A percentile compares a stretch with the other conserved stretches of the same genome.
phyloP scores from a whole-genome alignment of 2,797 vertebrate species.

The Micromesistius poutassou region DNA sequence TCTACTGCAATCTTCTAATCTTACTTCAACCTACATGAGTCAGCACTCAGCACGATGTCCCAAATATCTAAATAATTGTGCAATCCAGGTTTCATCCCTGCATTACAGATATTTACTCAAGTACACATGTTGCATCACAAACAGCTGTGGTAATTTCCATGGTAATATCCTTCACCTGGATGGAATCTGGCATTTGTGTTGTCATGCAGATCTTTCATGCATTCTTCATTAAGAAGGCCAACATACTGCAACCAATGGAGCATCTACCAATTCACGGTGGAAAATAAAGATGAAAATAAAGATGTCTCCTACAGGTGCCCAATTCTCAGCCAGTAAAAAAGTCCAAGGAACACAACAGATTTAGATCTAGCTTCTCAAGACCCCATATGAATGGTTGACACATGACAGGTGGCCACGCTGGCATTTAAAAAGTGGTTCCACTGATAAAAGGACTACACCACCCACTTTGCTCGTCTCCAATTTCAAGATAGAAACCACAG shows the following conservation, averaged over 20 bases:
- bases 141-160: not conserved
- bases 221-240: not conserved
- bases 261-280: not conserved
- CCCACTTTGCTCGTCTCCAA: not conserved
- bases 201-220: not conserved
- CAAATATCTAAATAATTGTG: not conserved
- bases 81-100: not conserved
- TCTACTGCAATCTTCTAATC: too few species aligned
- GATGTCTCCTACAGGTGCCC: not conserved
- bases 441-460: not conserved
- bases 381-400: not conserved
- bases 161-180: not conserved
- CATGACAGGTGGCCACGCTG: not conserved
- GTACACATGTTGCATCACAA: not conserved
- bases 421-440: not conserved
- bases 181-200: not conserved
- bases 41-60: not conserved
- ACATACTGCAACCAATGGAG: not conserved
- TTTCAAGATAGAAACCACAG: not conserved
- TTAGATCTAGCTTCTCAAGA: not conserved
- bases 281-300: too few species aligned
- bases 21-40: not conserved
- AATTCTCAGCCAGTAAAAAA: not conserved
- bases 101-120: not conserved
- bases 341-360: not conserved